Base-by-base conservation (phyloP, 2,113 vertebrate genomes). In the Kryptolebias marmoratus region DNA sequence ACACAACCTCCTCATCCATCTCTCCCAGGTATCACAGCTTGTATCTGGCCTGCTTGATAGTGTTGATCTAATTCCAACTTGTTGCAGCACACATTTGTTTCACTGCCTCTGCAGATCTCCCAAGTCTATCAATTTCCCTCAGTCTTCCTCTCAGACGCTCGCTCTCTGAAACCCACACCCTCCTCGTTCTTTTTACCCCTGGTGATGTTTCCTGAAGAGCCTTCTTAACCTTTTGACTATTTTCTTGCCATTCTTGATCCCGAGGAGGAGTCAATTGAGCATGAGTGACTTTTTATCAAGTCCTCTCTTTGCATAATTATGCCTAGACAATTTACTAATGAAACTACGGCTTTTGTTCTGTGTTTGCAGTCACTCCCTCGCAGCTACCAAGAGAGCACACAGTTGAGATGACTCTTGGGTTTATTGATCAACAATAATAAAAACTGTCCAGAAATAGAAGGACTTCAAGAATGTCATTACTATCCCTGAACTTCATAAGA, bases 21-120 rank as follows among this genome's bases (percentile, higher is more conserved):
- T 82, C 72, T 76, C 57, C 55, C 80, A 81, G 75, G 76, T 91
- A 93, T 93, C 90, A 65, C 77, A 64, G 83, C 90, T 91, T 91
- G 92, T 91, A 92, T 93, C 90, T 91, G 75, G 83, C 72, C 85
- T 81, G 88, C 87, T 89, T 87, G 90, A 92, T 91, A 86, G 88
- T 83, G 86, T 91, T 90, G 84, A 87, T 90, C 85, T 91, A 83
- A 92, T 89, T 88, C 87, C 71, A 82, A 91, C 87, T 83, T 90
- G 90, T 91, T 88, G 88, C 83, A 1, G 56, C 11, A 0, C 52
- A 77, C 60, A 14, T 85, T 91, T 90, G 88, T 90, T 90, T 90
- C 81, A 69, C 73, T 84, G 85, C 71, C 67, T 79, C 49, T 8
- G 44, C 36, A 63, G 80, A 87, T 78, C 85, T 87, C 65, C 58